Base-by-base conservation (phyloP, 2,797 vertebrate species). In the Alca torda region DNA sequence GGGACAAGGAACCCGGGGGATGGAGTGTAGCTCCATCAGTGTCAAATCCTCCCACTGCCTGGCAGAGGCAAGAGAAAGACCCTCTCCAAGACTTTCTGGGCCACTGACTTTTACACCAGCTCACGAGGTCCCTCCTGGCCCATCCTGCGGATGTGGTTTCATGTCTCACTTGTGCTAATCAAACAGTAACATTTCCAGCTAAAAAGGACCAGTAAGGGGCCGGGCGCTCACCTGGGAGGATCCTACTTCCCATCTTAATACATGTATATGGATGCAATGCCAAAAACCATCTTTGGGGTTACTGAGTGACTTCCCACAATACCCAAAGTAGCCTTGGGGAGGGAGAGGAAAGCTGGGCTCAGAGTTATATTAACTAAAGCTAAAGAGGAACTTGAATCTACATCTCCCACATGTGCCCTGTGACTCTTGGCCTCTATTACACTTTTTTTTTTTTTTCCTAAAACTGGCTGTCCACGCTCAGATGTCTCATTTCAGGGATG, bases 91-190 rank as follows among this genome's bases (percentile, higher is more conserved):
- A 14, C n/a, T 60, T 37, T 17, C 61, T 70, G 24, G 45, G 28
- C 30, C 56, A n/a, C 79, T 35, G 48, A 37, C 23, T 87, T 91
- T 85, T 24, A n/a, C 41, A 41, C 20, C 76, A 81, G 73, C 31
- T 45, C 48, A 60, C 0, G 0, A 24, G n/a, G 13, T 50, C 50
- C 74, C 51, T 77, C 64, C 28, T 4, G 0, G n/a, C 41, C 53
- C 81, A 8, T 28, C 43, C 57, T 48, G 78, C 2, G 4, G 61
- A 43, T 11, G 26, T 13, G 26, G 30, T 63, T 84, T 72, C 8
- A 8, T 4, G 5, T 33, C 53, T 68, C 53, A 59, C 31, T 37
- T 0, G 0, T 48, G 41, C 45, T 75, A 57, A 46, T 61, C 48
- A 37, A 65, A 56, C 63, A 43, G 41, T 3, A 64, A 33, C 24